Evolutionary conservation across 2,113 vertebrate genomes (phyloP).

Genomic region (Rhodinocichla rosea): DNA sequence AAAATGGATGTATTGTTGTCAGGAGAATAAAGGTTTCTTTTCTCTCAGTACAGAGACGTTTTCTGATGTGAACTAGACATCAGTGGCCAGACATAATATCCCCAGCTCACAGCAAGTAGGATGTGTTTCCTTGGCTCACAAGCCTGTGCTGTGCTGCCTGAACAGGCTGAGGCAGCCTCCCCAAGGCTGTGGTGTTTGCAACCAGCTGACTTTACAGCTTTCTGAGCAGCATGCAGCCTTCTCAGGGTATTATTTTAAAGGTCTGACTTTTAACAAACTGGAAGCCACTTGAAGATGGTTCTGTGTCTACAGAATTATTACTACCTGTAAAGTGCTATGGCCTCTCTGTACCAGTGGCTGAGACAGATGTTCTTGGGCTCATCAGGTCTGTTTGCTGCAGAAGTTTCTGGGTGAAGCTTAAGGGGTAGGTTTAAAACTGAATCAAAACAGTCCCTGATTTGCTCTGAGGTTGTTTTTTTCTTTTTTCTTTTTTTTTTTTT

Average conservation of each 20-base stretch:
- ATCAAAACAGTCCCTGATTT: neutral
- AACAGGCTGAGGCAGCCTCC: neutral
- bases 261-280: neutral
- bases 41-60: neutral
- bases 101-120: neutral
- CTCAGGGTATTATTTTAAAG: neutral
- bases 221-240: fast-evolving
- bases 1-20: constrained; percentile 44
- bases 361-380: fast-evolving
- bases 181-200: fast-evolving
- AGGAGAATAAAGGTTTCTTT: constrained; percentile 4
- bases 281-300: neutral
- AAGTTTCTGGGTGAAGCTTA: neutral
- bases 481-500: neutral
- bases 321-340: neutral
- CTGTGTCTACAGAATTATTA: neutral
- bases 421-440: neutral
- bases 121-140: neutral
- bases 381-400: neutral
- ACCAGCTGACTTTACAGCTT: neutral
- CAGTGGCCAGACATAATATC: neutral
- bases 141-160: neutral
- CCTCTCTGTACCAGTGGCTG: fast-evolving
- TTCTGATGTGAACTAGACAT: neutral
- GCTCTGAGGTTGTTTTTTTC: neutral